Base-by-base conservation (phyloP, 2,113 vertebrate genomes). In the Tricholaema leucomelas region DNA sequence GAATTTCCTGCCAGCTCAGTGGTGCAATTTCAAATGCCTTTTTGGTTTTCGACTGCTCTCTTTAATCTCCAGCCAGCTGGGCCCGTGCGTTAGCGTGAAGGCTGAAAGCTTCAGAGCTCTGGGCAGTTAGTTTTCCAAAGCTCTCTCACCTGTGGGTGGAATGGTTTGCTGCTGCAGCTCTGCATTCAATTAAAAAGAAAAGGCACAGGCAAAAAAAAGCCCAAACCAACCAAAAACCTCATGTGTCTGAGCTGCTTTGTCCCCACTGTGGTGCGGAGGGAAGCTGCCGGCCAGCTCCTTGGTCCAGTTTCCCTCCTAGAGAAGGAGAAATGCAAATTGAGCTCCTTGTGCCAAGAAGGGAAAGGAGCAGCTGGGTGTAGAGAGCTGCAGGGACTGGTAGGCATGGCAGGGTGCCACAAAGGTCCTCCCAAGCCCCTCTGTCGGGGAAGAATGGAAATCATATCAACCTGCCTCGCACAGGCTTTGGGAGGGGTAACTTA, bases 11-110 rank as follows among this genome's bases (percentile, higher is more conserved):
- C 96, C 94, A 95, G 96, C 77, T 89, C 91, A 55, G 92, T 87
- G 85, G 92, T 90, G 96, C 84, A 95, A 92, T 96, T 96, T 92
- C 85, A 93, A 96, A 94, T 91, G 87, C 95, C 96, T 94, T 95
- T 94, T 94, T 90, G 93, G 94, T 95, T 96, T 95, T 92, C 31
- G 15, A 87, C 82, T 78, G 85, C 0, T 5, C 75, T 88, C 96
- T 97, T 97, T 97, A 95, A 97, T 97, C 96, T 96, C 72, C 23
- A 86, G 95, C 96, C 96, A 97, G 96, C 95, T 96, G 96, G 94
- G 95, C 94, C 88, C 71, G n/a, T 96, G 94, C 67, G 56, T 92
- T 94, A 91, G 88, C 8, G 54, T 88, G 94, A 95, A 93, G 93
- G 87, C 94, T 95, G 93, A 88, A 87, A 96, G 95, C 91, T 89